Percentiles rank a stretch among this genome's conserved stretches.
phyloP scores from a whole-genome alignment of 2,797 vertebrate genomes.

The Chloroceryle amazona region DNA sequence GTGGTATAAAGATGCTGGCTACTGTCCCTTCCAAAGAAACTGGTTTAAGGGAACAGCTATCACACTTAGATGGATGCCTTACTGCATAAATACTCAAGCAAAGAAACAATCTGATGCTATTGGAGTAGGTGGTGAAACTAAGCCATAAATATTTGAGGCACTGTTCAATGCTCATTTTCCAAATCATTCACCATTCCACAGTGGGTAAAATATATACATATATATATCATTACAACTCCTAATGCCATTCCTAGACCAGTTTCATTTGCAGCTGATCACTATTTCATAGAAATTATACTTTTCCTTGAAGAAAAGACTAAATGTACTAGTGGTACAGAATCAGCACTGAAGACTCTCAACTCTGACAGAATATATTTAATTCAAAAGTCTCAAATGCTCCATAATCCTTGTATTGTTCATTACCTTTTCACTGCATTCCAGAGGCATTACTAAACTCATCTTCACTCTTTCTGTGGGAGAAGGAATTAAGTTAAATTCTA shows the following conservation, averaged over 20 bases:
- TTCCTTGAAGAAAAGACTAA: background rate
- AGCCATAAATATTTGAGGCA: background rate
- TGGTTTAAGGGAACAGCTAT: background rate
- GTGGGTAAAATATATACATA: background rate
- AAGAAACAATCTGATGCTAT: background rate
- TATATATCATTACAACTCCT: background rate
- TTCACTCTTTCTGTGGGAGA: background rate
- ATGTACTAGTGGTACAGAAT: background rate
- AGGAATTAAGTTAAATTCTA: background rate
- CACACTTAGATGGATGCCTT: background rate
- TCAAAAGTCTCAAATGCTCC: background rate
- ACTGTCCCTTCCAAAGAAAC: background rate
- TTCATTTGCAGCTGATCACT: background rate
- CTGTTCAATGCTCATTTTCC: background rate
- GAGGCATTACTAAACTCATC: background rate
- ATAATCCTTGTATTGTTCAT: background rate
- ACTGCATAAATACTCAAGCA: background rate
- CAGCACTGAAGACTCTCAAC: background rate
- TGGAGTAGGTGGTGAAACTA: background rate
- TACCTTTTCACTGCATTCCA: background rate
- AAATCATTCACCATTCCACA: background rate
- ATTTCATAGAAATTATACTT: background rate
- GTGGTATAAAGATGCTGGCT: background rate
- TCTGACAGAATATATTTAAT: background rate
- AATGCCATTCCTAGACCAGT: background rate